Evolutionary conservation across 2,888 invertebrate species (phyloP), one percentile per base, ranked within the genome.

Genomic region (Neoaliturus tenellus): DNA sequence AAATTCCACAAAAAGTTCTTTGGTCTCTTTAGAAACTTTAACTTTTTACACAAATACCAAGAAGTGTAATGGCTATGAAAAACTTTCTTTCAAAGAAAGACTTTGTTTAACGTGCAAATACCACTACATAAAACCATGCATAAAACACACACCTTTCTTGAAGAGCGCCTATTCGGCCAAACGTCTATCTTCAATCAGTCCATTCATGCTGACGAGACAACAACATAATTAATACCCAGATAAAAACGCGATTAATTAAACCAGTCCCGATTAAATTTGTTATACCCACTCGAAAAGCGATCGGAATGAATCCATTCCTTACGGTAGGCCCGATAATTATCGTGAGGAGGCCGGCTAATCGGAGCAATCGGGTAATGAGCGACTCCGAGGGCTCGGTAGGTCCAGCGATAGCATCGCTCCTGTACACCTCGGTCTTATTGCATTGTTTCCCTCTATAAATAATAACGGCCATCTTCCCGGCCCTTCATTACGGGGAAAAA

Each of bases 401-500:
- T n/a, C 69, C 69, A 35, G 14, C 62, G 69, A 33, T 69, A 69
- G 17, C 35, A 69, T 67, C 67, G 71, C 23, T n/a, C 48, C 44
- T 51, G 33, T 10, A 17, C 48, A 48, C 10, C 23, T 44, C 3
- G 48, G n/a, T 23, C 55, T 78, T 75, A 48, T 48, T 78, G 78
- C 78, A 55, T 78, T 78, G 73, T 73, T 82, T 39, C 35, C 12
- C 48, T 82, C 73, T 25, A 82, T 82, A 73, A 71, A 82, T 82
- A 82, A 82, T 82, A 82, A 73, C 55, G 58, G 78, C 78, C 82
- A 69, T 82, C 73, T 73, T 51, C 73, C 33, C 39, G 58, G 73
- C 25, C 73, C 82, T 82, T 82, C 82, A 82, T 82, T 82, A 82
- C 55, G 55, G 78, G 35, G 78, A 78, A 78, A 78, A 82, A 82